Evolutionary conservation across 2,113 vertebrate species (phyloP), one percentile per base, ranked within the genome.

Genomic region (Columba janthina): DNA sequence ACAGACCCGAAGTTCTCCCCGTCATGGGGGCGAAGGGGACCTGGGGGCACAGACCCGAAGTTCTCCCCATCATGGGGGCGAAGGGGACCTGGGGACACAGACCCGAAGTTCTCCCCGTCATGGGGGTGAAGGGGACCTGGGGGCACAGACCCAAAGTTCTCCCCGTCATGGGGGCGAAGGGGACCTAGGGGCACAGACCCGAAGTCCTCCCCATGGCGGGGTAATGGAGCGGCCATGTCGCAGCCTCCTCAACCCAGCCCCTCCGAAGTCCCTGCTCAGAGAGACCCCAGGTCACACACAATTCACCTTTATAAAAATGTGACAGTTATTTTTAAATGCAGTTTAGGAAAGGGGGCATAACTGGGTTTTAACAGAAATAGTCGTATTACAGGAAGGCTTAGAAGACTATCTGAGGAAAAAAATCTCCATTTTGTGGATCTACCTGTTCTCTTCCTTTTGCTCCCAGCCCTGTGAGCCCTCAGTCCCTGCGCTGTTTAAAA

Each of bases 191-290:
- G 10, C 40, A 40, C 40, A 40, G 12, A 40, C 40, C 40, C 40
- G 38, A 36, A 36, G 38, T 12, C 12, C 40, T 40, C 40, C 40
- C 40, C 40, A 40, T 40, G 11, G 42, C 42, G 42, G 53, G 19
- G 22, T 8, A 31, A 62, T 36, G 50, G 0, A 9, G n/a, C 0
- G 0, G 44, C 51, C n/a, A 21, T 2, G 1, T 1, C 18, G 22
- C 24, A 6, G 11, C 71, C 20, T 71, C 58, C 48, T 5, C 12
- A 15, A 53, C 51, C 48, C 10, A 9, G 7, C 9, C 31, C 31
- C 50, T 53, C 42, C 29, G 5, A 31, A 71, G 53, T 4, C 76
- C 6, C n/a, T 0, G 42, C 36, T 44, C 50, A 3, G 4, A 34
- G 54, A 18, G 21, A 51, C 5, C n/a, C 19, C 11, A 12, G 9